Conservation (phyloP, 2,113 vertebrate species). For the Rostratula benghalensis region DNA sequence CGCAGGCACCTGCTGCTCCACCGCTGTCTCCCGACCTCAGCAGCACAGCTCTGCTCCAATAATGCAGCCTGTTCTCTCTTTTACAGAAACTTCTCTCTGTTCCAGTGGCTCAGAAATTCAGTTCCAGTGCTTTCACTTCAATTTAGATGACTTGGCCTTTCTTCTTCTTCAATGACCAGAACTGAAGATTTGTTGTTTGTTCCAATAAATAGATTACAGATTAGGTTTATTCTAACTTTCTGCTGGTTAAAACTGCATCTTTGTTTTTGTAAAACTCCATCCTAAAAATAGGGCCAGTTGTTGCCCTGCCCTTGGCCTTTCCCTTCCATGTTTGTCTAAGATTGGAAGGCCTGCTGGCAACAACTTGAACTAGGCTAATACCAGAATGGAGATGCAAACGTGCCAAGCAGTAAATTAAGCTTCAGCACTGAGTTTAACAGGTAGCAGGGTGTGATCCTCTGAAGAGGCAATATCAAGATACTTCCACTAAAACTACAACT, state of each 20-base stretch:
- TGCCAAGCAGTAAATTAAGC: not conserved
- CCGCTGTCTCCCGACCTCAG: not conserved
- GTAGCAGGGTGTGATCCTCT: not conserved
- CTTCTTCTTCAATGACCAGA: not conserved
- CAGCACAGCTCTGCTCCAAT: not conserved
- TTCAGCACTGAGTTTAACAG: not conserved
- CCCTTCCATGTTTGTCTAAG: not conserved
- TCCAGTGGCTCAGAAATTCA: not conserved
- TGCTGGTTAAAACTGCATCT: not conserved
- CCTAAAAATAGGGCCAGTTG: not conserved
- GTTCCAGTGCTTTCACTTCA: not conserved
- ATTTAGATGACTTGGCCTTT: not conserved
- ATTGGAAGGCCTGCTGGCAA: not conserved
- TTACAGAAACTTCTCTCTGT: not conserved
- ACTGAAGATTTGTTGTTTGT: not conserved
- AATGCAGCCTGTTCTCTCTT: not conserved
- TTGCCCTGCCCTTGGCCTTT: not conserved
- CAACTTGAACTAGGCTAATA: not conserved
- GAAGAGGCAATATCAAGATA: not conserved
- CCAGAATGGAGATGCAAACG: not conserved
- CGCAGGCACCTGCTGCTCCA: fast-evolving
- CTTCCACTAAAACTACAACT: not conserved
- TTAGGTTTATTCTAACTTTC: not conserved
- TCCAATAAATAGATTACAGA: not conserved
- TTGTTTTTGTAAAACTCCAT: not conserved